Percentiles rank a stretch among this genome's conserved stretches.
phyloP scores from a whole-genome alignment of 2,113 vertebrate species.

The Serilophus lunatus region DNA sequence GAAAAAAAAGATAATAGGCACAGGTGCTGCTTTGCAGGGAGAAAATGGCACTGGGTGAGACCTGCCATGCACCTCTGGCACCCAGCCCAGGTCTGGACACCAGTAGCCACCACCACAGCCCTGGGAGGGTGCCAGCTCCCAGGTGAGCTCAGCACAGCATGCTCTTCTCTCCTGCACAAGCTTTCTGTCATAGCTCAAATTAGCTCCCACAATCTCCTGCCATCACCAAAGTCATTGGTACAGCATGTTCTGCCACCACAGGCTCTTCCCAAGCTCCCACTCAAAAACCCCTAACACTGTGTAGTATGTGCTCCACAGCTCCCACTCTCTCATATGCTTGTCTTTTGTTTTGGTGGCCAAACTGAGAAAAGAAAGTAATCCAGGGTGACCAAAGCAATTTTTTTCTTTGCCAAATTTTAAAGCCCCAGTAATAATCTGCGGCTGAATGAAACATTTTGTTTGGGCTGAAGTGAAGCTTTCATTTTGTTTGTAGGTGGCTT shows the following conservation, averaged over 20 bases:
- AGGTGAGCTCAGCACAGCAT: neutral
- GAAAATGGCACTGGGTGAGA: neutral
- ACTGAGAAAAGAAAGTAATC: neutral
- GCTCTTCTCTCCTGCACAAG: neutral
- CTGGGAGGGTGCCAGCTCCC: neutral
- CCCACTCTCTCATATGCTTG: neutral
- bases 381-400: neutral
- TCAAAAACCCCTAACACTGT: neutral
- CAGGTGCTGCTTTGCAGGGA: neutral
- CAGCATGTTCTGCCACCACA: constrained; percentile 39
- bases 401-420: neutral
- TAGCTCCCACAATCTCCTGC: constrained; percentile 10
- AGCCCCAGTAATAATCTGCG: neutral
- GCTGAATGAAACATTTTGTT: constrained; percentile 36
- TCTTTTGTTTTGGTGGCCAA: neutral
- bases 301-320: neutral
- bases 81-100: neutral
- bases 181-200: neutral
- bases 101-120: neutral
- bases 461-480: constrained; percentile 38
- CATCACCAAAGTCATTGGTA: constrained; percentile 20
- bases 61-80: neutral
- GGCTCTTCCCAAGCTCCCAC: constrained; percentile 27
- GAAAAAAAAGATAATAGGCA: neutral
- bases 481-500: constrained; percentile 57